These are phyloP conservation scores for Origma solitaria DNA, from an alignment of 2,113 vertebrate genomes.

Conservation along the genomic window DNA sequence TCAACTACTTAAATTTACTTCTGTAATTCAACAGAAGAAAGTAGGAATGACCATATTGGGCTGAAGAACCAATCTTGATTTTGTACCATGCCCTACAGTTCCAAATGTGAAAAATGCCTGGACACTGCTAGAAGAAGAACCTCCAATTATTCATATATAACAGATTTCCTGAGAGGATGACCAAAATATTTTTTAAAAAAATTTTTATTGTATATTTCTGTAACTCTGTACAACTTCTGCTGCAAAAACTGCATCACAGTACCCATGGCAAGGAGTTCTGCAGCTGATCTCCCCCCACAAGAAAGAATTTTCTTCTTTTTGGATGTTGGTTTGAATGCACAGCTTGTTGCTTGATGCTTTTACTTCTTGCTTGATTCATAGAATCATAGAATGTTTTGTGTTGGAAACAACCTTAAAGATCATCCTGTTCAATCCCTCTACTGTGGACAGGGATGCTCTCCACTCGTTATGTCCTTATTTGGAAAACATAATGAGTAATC, in stretches of 20 bases:
- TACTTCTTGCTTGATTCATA: neutral
- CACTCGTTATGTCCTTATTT: neutral
- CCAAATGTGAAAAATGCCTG: neutral
- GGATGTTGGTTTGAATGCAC: neutral
- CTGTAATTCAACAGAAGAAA: neutral
- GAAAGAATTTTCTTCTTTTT: neutral
- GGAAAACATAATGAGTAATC: neutral
- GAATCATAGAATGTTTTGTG: neutral
- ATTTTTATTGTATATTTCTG: neutral
- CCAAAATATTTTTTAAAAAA: rapidly evolving
- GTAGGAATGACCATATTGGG: neutral
- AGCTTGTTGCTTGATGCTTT: neutral
- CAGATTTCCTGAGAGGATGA: neutral
- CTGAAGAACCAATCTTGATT: neutral
- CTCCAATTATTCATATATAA: neutral
- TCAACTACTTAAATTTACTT: neutral
- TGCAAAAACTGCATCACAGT: neutral
- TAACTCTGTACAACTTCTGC: neutral
- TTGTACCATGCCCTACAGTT: neutral
- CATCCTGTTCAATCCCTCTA: neutral
- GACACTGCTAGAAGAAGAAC: neutral
- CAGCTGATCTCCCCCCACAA: neutral
- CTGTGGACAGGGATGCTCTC: too few relatives aligned
- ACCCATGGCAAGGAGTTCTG: neutral
- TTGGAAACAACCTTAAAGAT: neutral